Base-by-base conservation (phyloP, 2,888 invertebrate species). In the Hipparchia semele region DNA sequence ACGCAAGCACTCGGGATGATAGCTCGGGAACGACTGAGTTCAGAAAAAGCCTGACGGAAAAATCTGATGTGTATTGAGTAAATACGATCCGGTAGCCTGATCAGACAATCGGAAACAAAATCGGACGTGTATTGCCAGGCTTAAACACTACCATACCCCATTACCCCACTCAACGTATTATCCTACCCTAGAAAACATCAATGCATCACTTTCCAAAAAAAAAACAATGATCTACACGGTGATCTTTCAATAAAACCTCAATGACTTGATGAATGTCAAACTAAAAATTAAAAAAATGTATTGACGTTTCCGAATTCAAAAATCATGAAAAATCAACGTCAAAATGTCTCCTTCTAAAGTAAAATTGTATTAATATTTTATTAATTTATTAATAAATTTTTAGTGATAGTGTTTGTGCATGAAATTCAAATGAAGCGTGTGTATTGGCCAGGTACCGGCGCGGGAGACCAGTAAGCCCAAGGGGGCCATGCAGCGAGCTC, bases 401-500 rank as follows among this genome's bases (percentile, higher is more conserved):
- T 45, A 51, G 68, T 68, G 59, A 39, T 9, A 13, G 46, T 65
- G 65, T 2, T 12, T 51, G 10, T 53, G 12, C 9, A 51, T n/a
- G 6, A 60, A 68, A 60, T 33, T 59, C 49, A 51, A 68, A 68
- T 68, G 68, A 59, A 12, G 46, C 7, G 33, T 59, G 7, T 33
- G n/a, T 60, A 59, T 68, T 51, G n/a, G 10, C 13, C 79, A 87
- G 88, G 87, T 83, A 51, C 74, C 86, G 33, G 84, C 86, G 54
- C 72, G 86, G 45, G 85, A 86, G 59, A 81, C 70, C 76, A 84
- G 73, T 80, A 87, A 84, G 79, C 76, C 83, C 78, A 85, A 85
- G 45, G 85, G 82, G 83, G 84, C 79, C 76, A 89, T 89, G 89
- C 88, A 87, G 78, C 83, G 84, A 54, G 71, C 75, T 12, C 75